phyloP scores from a whole-genome alignment of 2,113 vertebrate genomes.

The Perca fluviatilis region DNA sequence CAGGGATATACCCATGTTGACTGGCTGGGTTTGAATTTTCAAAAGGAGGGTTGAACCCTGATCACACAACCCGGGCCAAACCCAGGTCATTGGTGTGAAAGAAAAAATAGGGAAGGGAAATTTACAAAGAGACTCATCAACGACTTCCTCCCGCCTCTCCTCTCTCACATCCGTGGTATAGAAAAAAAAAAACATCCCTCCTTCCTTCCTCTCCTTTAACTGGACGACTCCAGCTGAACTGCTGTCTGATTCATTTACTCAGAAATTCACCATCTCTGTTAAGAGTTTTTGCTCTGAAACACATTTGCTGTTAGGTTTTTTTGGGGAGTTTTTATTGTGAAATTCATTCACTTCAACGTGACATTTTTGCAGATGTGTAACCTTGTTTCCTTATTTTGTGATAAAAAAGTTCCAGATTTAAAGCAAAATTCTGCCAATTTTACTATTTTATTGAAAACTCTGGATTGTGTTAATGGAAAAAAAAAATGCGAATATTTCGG shows the following conservation, averaged over 20 bases:
- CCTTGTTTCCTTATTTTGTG: not conserved
- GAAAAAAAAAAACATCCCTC: constrained; percentile 46
- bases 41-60: no score
- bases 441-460: not conserved
- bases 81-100: no score
- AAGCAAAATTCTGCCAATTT: not conserved
- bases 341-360: not conserved
- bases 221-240: constrained; percentile 85
- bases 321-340: constrained; percentile 2
- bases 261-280: constrained; percentile 28
- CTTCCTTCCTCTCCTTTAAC: constrained; percentile 65
- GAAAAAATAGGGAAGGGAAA: constrained; percentile 25
- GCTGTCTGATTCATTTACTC: constrained; percentile 77
- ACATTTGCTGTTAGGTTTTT: constrained; percentile 7
- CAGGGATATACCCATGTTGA: no score
- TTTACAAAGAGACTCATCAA: constrained; percentile 45
- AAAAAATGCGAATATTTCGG: not conserved
- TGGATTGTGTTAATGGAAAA: not conserved
- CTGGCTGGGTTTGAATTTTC: no score
- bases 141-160: constrained; percentile 55
- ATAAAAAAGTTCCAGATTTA: not conserved
- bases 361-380: not conserved
- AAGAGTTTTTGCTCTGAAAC: constrained; percentile 17
- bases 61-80: no score
- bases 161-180: constrained; percentile 44